A percentile compares a stretch with the other conserved stretches of the same genome.
phyloP scores from a whole-genome alignment of 2,888 invertebrate species.

The Pantelozetes paolii region DNA sequence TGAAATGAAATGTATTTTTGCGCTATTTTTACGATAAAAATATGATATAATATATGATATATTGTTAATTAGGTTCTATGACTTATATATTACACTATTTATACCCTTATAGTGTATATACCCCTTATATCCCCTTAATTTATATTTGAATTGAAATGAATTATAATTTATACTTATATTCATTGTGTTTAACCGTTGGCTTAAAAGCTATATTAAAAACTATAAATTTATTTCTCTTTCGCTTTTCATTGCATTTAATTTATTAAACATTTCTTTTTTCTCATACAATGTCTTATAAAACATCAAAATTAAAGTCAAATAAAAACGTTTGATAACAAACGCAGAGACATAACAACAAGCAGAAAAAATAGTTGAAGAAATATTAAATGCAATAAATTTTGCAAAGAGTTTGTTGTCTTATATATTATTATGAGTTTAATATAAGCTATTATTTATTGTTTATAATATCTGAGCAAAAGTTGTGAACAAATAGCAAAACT shows the following conservation, averaged over 20 bases:
- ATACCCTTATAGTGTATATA: background rate
- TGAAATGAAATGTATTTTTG: background rate
- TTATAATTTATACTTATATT: constrained; percentile 4
- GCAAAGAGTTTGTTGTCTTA: background rate
- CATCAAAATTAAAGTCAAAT: background rate
- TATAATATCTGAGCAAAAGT: no score
- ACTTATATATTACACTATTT: constrained; percentile 5
- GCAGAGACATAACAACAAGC: background rate
- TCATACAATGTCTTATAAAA: background rate
- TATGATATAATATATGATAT: background rate
- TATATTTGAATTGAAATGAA: constrained; percentile 6
- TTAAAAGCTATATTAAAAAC: background rate
- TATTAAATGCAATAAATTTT: constrained; percentile 9
- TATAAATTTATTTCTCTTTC: no score
- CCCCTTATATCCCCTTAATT: background rate
- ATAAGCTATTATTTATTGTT: no score
- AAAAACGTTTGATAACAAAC: background rate
- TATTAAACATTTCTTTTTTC: constrained; percentile 4
- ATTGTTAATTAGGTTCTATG: background rate
- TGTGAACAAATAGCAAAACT: no score
- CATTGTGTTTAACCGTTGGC: background rate
- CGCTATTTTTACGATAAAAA: background rate
- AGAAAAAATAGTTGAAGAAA: background rate
- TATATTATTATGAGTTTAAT: background rate
- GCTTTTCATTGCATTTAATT: background rate